Percentiles rank a stretch among this genome's conserved stretches.
Evolutionary conservation across 2,113 vertebrate genomes (phyloP).

Genomic region (Acanthisitta chloris): DNA sequence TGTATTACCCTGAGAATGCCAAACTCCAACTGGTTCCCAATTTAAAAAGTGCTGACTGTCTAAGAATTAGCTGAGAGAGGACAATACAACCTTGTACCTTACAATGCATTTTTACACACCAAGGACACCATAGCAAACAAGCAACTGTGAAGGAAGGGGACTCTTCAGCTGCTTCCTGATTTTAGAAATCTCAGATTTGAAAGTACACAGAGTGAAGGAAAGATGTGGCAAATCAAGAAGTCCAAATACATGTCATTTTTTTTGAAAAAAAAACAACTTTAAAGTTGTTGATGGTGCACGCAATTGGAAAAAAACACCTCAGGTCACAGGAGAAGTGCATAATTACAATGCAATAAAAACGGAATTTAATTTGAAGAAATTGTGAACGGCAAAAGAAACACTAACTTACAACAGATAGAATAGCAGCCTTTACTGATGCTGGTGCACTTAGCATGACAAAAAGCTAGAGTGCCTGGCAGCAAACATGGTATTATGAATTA

Average conservation of each 20-base stretch:
- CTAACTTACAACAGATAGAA: neutral
- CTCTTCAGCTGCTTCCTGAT: neutral
- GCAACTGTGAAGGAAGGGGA: neutral
- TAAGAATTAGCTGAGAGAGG: neutral
- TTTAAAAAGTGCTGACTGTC: neutral
- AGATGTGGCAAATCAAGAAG: neutral
- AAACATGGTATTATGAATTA: neutral
- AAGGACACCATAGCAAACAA: neutral
- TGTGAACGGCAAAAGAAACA: neutral
- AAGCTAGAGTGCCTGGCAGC: neutral
- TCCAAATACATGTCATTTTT: neutral
- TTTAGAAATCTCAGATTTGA: neutral
- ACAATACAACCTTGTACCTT: neutral
- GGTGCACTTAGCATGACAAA: neutral
- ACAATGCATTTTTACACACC: neutral
- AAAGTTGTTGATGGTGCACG: neutral
- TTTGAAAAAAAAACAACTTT: accelerated
- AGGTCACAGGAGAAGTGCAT: neutral
- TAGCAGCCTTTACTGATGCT: neutral
- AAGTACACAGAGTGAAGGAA: neutral
- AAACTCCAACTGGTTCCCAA: neutral
- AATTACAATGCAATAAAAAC: neutral
- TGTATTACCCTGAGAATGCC: neutral
- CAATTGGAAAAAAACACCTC: neutral
- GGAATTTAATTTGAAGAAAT: neutral